phyloP scores from a whole-genome alignment of 2,888 invertebrate species.

The Boloria euphrosyne region DNA sequence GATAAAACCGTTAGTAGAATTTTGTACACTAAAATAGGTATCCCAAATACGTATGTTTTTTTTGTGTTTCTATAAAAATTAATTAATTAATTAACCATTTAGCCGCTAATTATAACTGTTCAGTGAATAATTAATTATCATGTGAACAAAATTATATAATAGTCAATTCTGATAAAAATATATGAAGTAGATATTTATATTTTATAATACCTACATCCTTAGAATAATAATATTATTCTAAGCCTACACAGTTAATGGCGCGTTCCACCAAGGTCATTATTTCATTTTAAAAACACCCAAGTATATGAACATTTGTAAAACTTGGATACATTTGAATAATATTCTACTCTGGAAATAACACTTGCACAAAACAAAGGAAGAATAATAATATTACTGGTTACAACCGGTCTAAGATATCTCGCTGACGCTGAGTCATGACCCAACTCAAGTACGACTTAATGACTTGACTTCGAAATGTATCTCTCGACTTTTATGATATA shows the following conservation, averaged over 20 bases:
- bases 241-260: background rate
- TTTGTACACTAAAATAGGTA: no score
- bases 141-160: background rate
- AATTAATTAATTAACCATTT: no score
- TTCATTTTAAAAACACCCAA: background rate
- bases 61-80: no score
- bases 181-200: no score
- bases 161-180: background rate
- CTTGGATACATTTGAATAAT: background rate
- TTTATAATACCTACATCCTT: background rate
- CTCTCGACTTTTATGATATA: no score
- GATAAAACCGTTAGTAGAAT: no score
- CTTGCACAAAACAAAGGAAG: conserved; percentile 37
- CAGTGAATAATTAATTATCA: no score
- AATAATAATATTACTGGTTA: conserved; percentile 30
- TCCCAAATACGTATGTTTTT: no score
- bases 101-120: no score
- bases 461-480: background rate
- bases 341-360: background rate
- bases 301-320: conserved; percentile 1
- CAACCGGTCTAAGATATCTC: conserved; percentile 36
- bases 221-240: no score
- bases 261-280: background rate
- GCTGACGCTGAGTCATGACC: conserved; percentile 17
- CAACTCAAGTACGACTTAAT: background rate